Percentiles rank a stretch among this genome's conserved stretches.
phyloP scores from a whole-genome alignment of 1,140 invertebrate species.

The Lepidurus apus region DNA sequence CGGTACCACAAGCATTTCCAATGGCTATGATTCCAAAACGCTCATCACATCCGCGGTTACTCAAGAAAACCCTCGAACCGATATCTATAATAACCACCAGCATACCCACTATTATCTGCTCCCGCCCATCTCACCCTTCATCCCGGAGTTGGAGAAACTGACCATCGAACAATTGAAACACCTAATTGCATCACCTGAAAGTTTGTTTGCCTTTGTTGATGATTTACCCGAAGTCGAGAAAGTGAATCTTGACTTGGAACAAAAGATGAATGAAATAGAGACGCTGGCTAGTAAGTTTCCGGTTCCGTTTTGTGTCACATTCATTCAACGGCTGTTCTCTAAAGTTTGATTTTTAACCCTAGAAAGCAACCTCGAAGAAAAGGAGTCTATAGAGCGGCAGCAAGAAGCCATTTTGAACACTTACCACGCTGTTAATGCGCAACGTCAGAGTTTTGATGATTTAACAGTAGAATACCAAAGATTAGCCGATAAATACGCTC shows the following conservation, averaged over 20 bases:
- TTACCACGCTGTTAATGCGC: conserved; percentile 53
- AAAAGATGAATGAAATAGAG: conserved; percentile 64
- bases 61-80: neutral
- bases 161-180: conserved; percentile 61
- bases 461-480: conserved; percentile 61
- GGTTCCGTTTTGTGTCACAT: conserved; percentile 29
- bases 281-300: conserved; percentile 57
- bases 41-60: neutral
- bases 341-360: conserved; percentile 31
- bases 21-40: neutral
- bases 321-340: neutral
- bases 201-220: conserved; percentile 56
- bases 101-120: conserved; percentile 40
- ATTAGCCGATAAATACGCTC: conserved; percentile 63
- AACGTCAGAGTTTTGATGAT: conserved; percentile 60
- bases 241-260: conserved; percentile 61
- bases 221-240: conserved; percentile 59
- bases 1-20: neutral
- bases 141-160: conserved; percentile 61
- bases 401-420: conserved; percentile 56
- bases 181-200: conserved; percentile 6
- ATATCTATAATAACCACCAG: conserved; percentile 24
- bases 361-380: conserved; percentile 49
- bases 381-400: conserved; percentile 61
- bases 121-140: conserved; percentile 49